Percentiles rank a stretch among this genome's conserved stretches.
Conservation (phyloP, 2,888 invertebrate genomes). For the Serrognathus titanus region DNA sequence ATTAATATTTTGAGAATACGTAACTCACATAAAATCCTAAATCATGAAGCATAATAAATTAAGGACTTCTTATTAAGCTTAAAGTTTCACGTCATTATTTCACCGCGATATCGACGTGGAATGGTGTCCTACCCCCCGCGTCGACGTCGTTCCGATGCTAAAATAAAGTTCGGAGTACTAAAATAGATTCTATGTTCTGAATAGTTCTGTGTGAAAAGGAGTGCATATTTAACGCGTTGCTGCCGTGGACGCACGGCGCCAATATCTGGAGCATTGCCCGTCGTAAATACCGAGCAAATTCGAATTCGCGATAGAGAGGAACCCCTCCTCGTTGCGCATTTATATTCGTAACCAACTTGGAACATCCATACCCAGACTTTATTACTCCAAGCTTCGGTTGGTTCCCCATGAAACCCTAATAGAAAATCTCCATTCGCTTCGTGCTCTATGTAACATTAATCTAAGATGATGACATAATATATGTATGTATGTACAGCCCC, state of each 20-base stretch:
- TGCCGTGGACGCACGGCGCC: background rate
- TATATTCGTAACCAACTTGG: too few relatives aligned
- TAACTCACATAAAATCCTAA: too few relatives aligned
- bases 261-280: conserved; percentile 1
- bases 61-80: too few relatives aligned
- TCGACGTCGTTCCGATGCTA: background rate
- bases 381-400: background rate
- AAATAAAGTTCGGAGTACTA: background rate
- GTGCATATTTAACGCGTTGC: conserved; percentile 2
- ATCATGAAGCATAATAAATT: too few relatives aligned
- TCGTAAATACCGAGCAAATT: conserved; percentile 2
- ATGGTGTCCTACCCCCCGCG: too few relatives aligned
- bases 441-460: background rate
- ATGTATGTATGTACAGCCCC: background rate
- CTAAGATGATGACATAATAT: background rate
- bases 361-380: background rate
- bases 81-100: too few relatives aligned
- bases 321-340: too few relatives aligned
- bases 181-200: conserved; percentile 1
- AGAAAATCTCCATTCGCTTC: background rate
- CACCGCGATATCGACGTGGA: too few relatives aligned
- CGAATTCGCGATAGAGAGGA: background rate
- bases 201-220: background rate
- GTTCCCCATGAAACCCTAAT: background rate
- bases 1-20: too few relatives aligned